Conservation (phyloP, 2,113 vertebrate species). For the Ceyx margarethae region DNA sequence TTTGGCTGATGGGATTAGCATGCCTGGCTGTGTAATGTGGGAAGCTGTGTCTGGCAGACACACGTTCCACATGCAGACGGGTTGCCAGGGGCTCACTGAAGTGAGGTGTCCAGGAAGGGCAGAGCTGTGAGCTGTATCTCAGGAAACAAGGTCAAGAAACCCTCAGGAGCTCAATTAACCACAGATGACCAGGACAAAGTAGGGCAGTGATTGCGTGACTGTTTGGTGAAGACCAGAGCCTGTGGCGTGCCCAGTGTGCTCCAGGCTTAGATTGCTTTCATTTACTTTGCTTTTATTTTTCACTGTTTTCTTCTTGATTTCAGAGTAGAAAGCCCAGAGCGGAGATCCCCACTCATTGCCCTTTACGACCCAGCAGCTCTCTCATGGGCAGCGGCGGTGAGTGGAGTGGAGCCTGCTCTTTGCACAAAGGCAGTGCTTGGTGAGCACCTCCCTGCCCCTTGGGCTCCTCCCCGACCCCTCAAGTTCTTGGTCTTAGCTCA, state of each 20-base stretch:
- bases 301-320: background rate
- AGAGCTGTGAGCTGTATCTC: background rate
- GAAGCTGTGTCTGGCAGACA: background rate
- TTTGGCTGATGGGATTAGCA: background rate
- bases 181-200: background rate
- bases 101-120: background rate
- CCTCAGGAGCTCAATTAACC: constrained; percentile 27
- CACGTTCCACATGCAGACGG: background rate
- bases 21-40: background rate
- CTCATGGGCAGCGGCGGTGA: rapidly evolving
- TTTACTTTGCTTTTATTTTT: constrained; percentile 1
- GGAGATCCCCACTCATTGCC: background rate
- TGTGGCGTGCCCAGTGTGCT: background rate
- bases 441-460: background rate
- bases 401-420: background rate
- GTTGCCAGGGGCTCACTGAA: rapidly evolving
- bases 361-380: background rate
- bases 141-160: constrained; percentile 21
- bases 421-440: background rate
- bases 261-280: background rate
- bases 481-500: background rate
- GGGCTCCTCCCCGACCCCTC: background rate
- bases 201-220: background rate
- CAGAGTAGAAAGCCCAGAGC: background rate
- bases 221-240: background rate